Percentiles rank a stretch among this genome's conserved stretches.
These are phyloP conservation scores for Pycnonotus jocosus DNA, from an alignment of 2,113 vertebrate genomes.

Conservation along the genomic window DNA sequence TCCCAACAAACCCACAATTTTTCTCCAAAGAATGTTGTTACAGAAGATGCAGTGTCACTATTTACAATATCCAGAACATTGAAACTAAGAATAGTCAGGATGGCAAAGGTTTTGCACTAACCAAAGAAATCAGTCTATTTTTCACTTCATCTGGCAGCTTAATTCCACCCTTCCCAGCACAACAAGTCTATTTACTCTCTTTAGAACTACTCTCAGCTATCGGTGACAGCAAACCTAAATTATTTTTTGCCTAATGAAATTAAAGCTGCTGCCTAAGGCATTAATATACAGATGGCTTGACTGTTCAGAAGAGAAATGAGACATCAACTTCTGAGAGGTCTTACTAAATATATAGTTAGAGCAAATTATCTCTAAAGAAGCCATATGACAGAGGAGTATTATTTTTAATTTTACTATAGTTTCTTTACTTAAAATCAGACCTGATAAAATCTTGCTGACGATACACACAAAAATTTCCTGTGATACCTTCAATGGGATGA, in stretches of 20 bases:
- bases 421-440: background rate
- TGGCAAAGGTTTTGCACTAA: background rate
- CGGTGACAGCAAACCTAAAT: background rate
- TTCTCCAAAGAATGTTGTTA: background rate
- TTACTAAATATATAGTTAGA: background rate
- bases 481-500: background rate
- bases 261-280: background rate
- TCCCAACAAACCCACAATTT: background rate
- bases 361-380: background rate
- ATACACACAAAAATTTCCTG: background rate
- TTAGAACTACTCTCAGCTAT: background rate
- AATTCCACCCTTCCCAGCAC: background rate
- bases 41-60: background rate
- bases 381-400: background rate
- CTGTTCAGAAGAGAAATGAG: background rate
- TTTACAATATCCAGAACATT: background rate
- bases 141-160: background rate
- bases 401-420: background rate
- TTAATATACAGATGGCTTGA: background rate
- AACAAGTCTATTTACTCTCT: background rate
- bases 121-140: background rate
- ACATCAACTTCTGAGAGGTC: background rate
- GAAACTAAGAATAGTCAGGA: background rate
- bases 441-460: background rate
- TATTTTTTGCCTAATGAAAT: constrained; percentile 2